Evolutionary conservation across 1,140 invertebrate genomes (phyloP).

Genomic region (Polyergus mexicanus): DNA sequence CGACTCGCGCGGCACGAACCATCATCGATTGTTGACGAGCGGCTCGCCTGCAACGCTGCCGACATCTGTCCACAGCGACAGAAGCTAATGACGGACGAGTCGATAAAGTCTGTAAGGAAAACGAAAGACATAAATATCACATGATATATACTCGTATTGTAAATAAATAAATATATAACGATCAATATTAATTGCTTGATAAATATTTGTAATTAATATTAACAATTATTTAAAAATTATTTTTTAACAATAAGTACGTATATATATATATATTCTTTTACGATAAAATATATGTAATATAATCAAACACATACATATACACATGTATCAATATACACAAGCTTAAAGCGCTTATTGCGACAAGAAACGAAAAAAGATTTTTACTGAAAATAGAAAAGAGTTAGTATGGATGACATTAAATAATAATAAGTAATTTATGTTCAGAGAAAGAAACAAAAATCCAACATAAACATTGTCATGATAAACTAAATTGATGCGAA

Average conservation of each 20-base stretch:
- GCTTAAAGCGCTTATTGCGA: too few relatives aligned
- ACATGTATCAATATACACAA: too few relatives aligned
- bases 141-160: background rate
- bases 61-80: slow-evolving; percentile 18
- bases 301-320: too few relatives aligned
- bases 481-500: too few relatives aligned
- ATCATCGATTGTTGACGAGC: slow-evolving; percentile 73
- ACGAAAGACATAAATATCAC: background rate
- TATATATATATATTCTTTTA: too few relatives aligned
- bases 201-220: background rate
- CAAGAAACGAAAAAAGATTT: too few relatives aligned
- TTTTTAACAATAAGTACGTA: too few relatives aligned
- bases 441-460: too few relatives aligned
- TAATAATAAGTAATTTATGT: background rate
- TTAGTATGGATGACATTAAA: background rate
- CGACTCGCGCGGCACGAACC: slow-evolving; percentile 68
- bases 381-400: too few relatives aligned
- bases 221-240: background rate
- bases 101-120: background rate
- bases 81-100: background rate
- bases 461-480: too few relatives aligned
- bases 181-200: background rate
- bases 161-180: background rate
- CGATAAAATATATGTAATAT: too few relatives aligned
- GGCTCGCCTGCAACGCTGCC: slow-evolving; percentile 16